Evolutionary conservation across 2,113 vertebrate genomes (phyloP), one percentile per base, ranked within the genome.

Genomic region (Psettodes erumei): DNA sequence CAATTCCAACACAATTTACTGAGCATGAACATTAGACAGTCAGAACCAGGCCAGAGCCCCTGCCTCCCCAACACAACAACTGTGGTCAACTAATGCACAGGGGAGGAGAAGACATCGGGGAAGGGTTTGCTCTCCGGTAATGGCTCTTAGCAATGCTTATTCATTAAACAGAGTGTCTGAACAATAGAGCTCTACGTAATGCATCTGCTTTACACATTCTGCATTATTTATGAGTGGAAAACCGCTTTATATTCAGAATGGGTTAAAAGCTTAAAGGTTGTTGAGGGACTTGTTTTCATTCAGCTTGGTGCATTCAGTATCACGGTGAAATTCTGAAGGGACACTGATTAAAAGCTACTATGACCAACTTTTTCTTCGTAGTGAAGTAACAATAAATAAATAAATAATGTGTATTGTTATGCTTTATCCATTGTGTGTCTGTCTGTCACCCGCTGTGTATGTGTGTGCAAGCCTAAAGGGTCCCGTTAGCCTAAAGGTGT

Each of bases 131-230:
- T 88, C 82, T 83, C 86, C 88, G 87, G 89, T 89, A 87, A 91
- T 90, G 79, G 86, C 87, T 87, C 85, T 86, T 78, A 79, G 88
- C 8, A 47, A 83, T 64, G 74, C 69, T 86, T 90, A 89, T 92
- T 93, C 90, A 93, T 93, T 91, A 90, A 89, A 88, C 70, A 67
- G 87, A 91, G 86, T 89, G 83, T 89, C 79, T 84, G 71, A 88
- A 91, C 84, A 91, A 90, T 90, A 84, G 71, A 77, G 83, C 72
- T 68, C 73, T 64, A 84, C 66, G 71, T 86, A 89, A 91, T 91
- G 88, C 82, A 88, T 86, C 90, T 89, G 73, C 79, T 91, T 89
- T 88, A 90, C 84, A 89, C 84, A 84, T 84, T 58, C 77, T 92
- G 90, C 86, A 92, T 92, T 91, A 93, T 92, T 90, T 88, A 92